Evolutionary conservation across 2,888 invertebrate species (phyloP), one percentile per base, ranked within the genome.

Genomic region (Agonum fuliginosum): DNA sequence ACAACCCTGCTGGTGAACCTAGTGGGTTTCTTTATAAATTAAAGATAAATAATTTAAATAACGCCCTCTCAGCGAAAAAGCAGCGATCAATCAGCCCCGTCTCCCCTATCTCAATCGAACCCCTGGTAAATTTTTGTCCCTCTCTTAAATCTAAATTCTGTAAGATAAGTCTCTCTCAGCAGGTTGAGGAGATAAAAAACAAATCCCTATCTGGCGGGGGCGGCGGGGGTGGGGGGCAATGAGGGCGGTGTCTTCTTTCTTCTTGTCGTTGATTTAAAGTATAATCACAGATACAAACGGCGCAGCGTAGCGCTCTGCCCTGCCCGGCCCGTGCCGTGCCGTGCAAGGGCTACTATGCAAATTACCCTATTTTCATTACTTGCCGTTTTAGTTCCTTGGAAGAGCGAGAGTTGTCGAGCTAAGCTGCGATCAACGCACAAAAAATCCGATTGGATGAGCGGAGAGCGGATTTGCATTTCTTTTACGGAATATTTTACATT

Each of bases 281-380:
- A 75, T 75, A 75, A 75, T 75, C 75, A 67, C 75, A 75, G 75
- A 75, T 75, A 75, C 75, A 75, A 75, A 75, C 75, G 75, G 70
- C 48, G 12, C 14, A 75, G 67, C 75, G 75, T 46, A 30, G 12
- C 14, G 62, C 41, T 43, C 24, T 4, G n/a, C n/a, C n/a, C n/a
- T n/a, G n/a, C n/a, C n/a, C n/a, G n/a, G n/a, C n/a, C n/a, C n/a
- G n/a, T n/a, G n/a, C n/a, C n/a, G n/a, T n/a, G n/a, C n/a, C n/a
- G n/a, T 19, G 58, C 24, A 58, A 58, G 73, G 73, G 75, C 48
- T 58, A 75, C 43, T 75, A 75, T 75, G 75, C 75, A 75, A 75
- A 75, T 75, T 75, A 67, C 37, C 75, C 67, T 75, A 75, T 75
- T 75, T 75, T 75, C 75, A 75, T 75, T 75, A 75, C 75, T 67